A percentile compares a stretch with the other conserved stretches of the same genome.
phyloP scores from a whole-genome alignment of 2,888 invertebrate species.

The Hypercompe scribonia region DNA sequence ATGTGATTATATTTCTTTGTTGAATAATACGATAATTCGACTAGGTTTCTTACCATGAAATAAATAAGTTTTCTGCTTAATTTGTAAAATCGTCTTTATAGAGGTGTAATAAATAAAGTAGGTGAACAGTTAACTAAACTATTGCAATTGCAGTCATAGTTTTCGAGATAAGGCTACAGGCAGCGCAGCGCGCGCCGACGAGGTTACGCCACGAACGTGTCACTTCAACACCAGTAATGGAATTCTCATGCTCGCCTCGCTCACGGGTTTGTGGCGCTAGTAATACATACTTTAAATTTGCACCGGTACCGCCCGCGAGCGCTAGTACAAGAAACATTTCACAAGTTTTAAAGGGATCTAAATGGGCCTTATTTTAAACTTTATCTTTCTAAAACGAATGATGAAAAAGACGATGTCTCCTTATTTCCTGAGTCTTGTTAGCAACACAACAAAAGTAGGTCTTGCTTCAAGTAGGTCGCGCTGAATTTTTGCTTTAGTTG shows the following conservation, averaged over 20 bases:
- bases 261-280: conserved; percentile 78
- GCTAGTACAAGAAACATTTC: conserved; percentile 74
- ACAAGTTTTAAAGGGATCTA: conserved; percentile 74
- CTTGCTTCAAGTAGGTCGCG: conserved; percentile 28
- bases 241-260: conserved; percentile 82
- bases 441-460: conserved; percentile 26
- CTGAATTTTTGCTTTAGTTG: conserved; percentile 24
- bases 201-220: conserved; percentile 66
- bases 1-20: not conserved
- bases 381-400: conserved; percentile 55
- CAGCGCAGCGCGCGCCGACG: conserved; percentile 48
- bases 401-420: conserved; percentile 38
- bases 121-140: conserved; percentile 7
- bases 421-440: conserved; percentile 41
- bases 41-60: too few species aligned
- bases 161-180: conserved; percentile 36
- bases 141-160: conserved; percentile 33
- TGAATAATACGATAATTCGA: not conserved
- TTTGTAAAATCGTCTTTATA: not conserved
- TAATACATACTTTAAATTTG: conserved; percentile 85
- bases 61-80: not conserved
- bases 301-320: conserved; percentile 80
- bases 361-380: conserved; percentile 74
- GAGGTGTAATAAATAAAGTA: conserved; percentile 2
- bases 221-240: conserved; percentile 81